Evolutionary conservation across 1,140 invertebrate genomes (phyloP), one percentile per base, ranked within the genome.

Genomic region (Chionoecetes opilio): DNA sequence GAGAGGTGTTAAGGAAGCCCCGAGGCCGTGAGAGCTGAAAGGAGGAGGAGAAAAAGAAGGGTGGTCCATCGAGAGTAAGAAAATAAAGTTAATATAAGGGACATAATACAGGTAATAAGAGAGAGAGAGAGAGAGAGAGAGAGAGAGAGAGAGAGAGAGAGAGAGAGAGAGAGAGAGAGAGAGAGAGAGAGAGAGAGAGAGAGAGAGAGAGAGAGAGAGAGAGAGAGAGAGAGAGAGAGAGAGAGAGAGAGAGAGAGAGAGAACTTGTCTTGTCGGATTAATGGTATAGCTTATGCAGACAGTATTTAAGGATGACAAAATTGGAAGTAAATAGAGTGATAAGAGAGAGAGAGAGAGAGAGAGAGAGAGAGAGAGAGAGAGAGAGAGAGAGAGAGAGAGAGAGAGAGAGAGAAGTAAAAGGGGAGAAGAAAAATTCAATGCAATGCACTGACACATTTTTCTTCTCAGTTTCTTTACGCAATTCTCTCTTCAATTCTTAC

Each of bases 71-170:
- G 8, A 53, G 46, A 53, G 2, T 17, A 53, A 53, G 8, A 34
- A 87, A 35, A 26, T 8, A 6, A 14, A 38, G 85, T 17, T 29
- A 87, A 38, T 21, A 17, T 21, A 87, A 38, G n/a, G 37, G 85
- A 37, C 3, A 84, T 3, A 85, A 32, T 31, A n/a, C 11, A 85
- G 82, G 82, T 31, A 85, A 35, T 31, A 85, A 9, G 85, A 87
- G 85, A 38, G 85, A 38, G 85, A 35, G 85, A 38, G 85, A 38
- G 85, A 87, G 32, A 38, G 85, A 87, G 32, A 87, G 34, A 37
- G 85, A 38, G 32, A 87, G 37, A 37, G 85, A 87, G 85, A 87
- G 85, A 37, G 85, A 38, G 85, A 38, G 85, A 37, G 37, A 38
- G 85, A 87, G 32, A 29, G 14, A 29, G 85, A 87, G 85, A 38